phyloP scores from a whole-genome alignment of 2,113 vertebrate species.

The Pseudorectes ferrugineus region DNA sequence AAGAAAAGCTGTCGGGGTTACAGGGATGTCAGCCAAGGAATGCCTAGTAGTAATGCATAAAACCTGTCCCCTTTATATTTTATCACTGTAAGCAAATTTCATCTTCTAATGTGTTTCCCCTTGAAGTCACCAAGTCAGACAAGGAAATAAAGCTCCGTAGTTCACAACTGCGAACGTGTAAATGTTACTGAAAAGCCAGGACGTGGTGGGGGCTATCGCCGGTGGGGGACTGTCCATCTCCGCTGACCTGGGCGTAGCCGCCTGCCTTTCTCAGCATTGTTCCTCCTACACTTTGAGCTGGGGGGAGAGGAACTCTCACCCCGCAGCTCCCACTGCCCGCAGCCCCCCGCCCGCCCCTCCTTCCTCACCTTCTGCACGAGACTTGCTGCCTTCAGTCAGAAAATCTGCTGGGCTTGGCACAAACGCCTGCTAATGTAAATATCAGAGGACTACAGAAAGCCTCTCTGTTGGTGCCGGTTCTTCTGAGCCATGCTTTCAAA shows the following conservation, averaged over 20 bases:
- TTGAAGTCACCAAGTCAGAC: neutral
- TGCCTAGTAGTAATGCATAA: neutral
- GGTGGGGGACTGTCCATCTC: neutral
- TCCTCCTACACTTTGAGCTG: conserved; percentile 13
- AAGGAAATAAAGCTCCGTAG: neutral
- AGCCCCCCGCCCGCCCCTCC: conserved; percentile 16
- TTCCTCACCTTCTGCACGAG: conserved; percentile 31
- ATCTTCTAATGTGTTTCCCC: neutral
- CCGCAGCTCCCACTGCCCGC: neutral
- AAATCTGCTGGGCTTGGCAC: conserved; percentile 57
- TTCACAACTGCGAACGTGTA: neutral
- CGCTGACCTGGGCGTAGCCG: conserved; percentile 51
- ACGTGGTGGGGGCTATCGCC: neutral
- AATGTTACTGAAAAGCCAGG: conserved; percentile 11
- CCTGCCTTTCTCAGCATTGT: conserved; percentile 69
- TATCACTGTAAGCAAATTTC: neutral
- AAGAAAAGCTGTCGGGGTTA: neutral
- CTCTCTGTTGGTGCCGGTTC: neutral
- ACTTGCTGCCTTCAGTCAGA: conserved; percentile 16
- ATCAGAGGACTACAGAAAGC: neutral
- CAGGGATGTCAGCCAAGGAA: neutral
- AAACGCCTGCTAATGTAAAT: conserved; percentile 50
- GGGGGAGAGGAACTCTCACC: conserved; percentile 60
- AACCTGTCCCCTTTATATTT: neutral
- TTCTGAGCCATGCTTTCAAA: neutral